Base-by-base conservation (phyloP, 2,113 vertebrate genomes). In the Nicator chloris region DNA sequence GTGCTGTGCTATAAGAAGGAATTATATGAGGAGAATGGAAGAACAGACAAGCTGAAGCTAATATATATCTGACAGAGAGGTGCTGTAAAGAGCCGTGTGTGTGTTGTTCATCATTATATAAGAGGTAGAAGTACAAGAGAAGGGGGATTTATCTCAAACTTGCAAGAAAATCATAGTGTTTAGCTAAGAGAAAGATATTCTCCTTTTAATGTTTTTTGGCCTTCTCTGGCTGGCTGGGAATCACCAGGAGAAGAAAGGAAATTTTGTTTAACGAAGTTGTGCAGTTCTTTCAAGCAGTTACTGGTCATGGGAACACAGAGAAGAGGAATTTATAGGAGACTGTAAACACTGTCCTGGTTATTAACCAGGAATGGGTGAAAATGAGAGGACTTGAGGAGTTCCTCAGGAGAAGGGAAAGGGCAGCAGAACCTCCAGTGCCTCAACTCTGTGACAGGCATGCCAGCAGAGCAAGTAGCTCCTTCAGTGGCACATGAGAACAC, bases 81-180 rank as follows among this genome's bases (percentile, higher is more conserved):
- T 0, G 0, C 2, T 20, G 5, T 33, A 13, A 22, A 68, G 11
- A 27, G 6, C 37, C 4, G 0, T 44, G 4, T 16, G 13, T 3
- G 13, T 5, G 1, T 24, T 90, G 23, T 6, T 33, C 3, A 13
- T 39, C 14, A 76, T 16, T 20, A 0, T 53, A 33, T n/a, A 40
- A 63, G 56, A 44, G 14, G 20, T 4, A 88, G 28, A 13, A 61
- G 12, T 15, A 15, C 4, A 8, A 71, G 15, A 68, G 27, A 70
- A 51, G 14, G 5, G 2, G 3, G 15, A 61, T 65, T 76, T 88
- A 57, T 51, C 15, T 12, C 30, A 82, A 50, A 47, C 2, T 49
- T 60, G 14, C 4, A 65, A 60, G n/a, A 33, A 63, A 78, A 70
- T 50, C 3, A 18, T 13, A 17, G 7, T 22, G 14, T 49, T 75